Evolutionary conservation across 1,140 invertebrate species (phyloP), one percentile per base, ranked within the genome.

Genomic region (Meloidogyne hapla): DNA sequence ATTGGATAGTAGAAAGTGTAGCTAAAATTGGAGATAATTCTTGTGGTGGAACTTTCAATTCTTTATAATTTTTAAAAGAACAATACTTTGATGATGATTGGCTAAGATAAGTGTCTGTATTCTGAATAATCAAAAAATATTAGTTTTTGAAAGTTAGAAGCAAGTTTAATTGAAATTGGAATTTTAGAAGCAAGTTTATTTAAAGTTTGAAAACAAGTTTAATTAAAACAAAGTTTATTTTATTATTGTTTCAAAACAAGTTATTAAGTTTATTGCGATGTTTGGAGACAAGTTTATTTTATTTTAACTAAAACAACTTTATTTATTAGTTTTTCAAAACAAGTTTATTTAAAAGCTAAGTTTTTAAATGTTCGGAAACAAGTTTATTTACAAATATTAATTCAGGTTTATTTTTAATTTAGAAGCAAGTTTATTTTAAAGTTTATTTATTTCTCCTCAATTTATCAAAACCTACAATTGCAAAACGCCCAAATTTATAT

Each of bases 21-120:
- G 33, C 61, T 9, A 73, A 62, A 33, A 73, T 63, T 42, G 70
- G 15, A 38, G 56, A 25, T 2, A 73, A 28, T 73, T 73, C 45
- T 21, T 42, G 56, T 15, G 70, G 70, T 28, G 70, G 70, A n/a
- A 38, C 3, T 38, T 15, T 15, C 3, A 73, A 38, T 25, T 73
- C 56, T 40, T 63, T 33, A 38, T 25, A 61, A 73, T 73, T 64
- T 62, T 73, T 63, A 23, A 73, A 73, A 9, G 48, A 73, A 23
- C 42, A 73, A 62, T 64, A 73, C 13, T 73, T 62, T 56, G 70
- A 38, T 56, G 70, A 38, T 15, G n/a, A 33, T 72, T 63, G 25
- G 10, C 28, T 48, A 38, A 73, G 25, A 13, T 64, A 28, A 38
- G 61, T 64, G 23, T 73, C 70, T 3, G 56, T 23, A 21, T 63